phyloP scores from a whole-genome alignment of 2,113 vertebrate species.

The Varanus komodoensis region DNA sequence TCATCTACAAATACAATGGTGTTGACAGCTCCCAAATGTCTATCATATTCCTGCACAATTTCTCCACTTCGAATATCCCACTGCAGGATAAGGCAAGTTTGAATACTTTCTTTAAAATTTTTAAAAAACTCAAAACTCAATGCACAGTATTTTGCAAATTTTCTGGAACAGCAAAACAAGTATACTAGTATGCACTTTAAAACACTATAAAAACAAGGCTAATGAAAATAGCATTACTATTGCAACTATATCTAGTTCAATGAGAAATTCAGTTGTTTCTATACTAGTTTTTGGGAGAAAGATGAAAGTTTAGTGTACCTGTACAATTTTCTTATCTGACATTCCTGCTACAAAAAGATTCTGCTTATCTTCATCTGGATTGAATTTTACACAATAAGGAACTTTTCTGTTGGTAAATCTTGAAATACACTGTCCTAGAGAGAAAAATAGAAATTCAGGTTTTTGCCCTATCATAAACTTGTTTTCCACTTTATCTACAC shows the following conservation, averaged over 20 bases:
- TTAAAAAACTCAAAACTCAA: background rate
- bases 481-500: background rate
- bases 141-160: background rate
- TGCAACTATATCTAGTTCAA: background rate
- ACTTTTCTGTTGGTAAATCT: constrained; percentile 98
- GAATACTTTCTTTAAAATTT: background rate
- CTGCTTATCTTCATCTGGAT: constrained; percentile 98
- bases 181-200: background rate
- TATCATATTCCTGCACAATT: constrained; percentile 97
- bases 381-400: constrained; percentile 98
- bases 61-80: constrained; percentile 95
- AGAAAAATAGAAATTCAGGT: constrained; percentile 35
- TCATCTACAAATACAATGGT: constrained; percentile 99
- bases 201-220: background rate
- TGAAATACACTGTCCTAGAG: constrained; percentile 93
- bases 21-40: constrained; percentile 98
- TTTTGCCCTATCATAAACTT: background rate
- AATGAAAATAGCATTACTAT: background rate
- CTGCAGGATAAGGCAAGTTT: constrained; percentile 72
- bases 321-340: constrained; percentile 99
- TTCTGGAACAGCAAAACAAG: background rate
- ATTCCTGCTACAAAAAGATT: constrained; percentile 97
- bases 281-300: background rate
- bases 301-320: constrained; percentile 77
- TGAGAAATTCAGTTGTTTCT: background rate